These are phyloP conservation scores for Girardinichthys multiradiatus DNA, from an alignment of 2,113 vertebrate genomes.

Conservation along the genomic window DNA sequence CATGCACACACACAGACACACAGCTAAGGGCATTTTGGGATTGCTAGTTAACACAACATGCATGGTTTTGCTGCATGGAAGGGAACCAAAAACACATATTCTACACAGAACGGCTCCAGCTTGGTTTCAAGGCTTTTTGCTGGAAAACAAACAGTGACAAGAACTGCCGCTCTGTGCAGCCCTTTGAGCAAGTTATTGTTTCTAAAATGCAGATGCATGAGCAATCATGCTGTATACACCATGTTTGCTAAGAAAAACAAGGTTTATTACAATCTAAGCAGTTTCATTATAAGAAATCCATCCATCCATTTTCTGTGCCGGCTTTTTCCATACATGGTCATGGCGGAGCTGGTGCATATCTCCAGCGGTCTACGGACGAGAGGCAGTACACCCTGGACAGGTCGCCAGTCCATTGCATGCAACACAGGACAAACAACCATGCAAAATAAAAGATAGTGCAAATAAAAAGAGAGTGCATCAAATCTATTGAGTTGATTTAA, in stretches of 20 bases:
- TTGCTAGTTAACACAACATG: neutral
- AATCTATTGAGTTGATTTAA: conserved; percentile 31
- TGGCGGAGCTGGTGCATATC: too few species aligned
- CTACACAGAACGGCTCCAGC: neutral
- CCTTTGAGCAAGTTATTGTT: neutral
- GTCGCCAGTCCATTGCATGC: too few species aligned
- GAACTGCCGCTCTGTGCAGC: neutral
- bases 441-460: too few species aligned
- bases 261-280: neutral
- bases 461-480: conserved; percentile 16
- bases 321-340: too few species aligned
- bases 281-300: neutral
- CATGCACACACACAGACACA: neutral
- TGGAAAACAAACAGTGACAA: neutral
- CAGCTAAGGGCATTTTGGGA: neutral
- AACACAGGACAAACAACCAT: too few species aligned
- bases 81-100: neutral
- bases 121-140: neutral
- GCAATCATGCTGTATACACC: neutral
- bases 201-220: neutral
- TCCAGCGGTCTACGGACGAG: too few species aligned
- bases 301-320: too few species aligned
- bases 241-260: neutral
- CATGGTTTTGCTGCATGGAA: neutral
- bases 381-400: too few species aligned